Base-by-base conservation (phyloP, 2,113 vertebrate species). In the Nansenia antarctica region DNA sequence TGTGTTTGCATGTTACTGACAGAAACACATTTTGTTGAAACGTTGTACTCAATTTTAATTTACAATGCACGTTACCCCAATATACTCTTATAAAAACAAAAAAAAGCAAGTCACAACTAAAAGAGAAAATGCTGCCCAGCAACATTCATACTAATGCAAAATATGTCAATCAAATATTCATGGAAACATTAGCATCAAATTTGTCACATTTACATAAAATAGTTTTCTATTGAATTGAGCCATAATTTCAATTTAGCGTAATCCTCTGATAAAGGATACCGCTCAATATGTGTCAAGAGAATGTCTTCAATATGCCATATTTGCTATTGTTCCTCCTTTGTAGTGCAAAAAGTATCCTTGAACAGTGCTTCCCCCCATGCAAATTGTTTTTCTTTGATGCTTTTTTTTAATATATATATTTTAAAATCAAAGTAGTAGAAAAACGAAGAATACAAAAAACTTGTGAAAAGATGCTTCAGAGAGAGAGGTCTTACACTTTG, bases 1-100 rank as follows among this genome's bases (percentile, higher is more conserved):
- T n/a, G n/a, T 49, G 45, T 22, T 49, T 49, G 9, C 5, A n/a
- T 29, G 26, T 15, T 55, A 14, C 6, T 6, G 12, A 42, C 14
- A 42, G 27, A 4, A n/a, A 65, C 34, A 15, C n/a, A 53, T 1
- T 42, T 49, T 58, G 7, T 22, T 39, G 0, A 64, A 58, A 31
- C 64, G 87, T 89, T 78, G 57, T 82, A 81, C 52, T 82, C 65
- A 82, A 76, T 64, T 91, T 91, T 91, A 86, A 89, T 90, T 88
- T 86, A 87, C 70, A 85, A 83, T 77, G 79, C 81, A 80, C 74
- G 54, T 77, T 78, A 78, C 63, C 70, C 65, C 60, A 61, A 35
- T 72, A 67, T 75, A 72, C 66, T 73, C 24, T 55, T 80, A 80
- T 84, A 86, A 9, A 49, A 49, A 88, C 86, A 86, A 82, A 82